Evolutionary conservation across 1,140 invertebrate genomes (phyloP).

Genomic region (Paramacrobiotus metropolitanus): DNA sequence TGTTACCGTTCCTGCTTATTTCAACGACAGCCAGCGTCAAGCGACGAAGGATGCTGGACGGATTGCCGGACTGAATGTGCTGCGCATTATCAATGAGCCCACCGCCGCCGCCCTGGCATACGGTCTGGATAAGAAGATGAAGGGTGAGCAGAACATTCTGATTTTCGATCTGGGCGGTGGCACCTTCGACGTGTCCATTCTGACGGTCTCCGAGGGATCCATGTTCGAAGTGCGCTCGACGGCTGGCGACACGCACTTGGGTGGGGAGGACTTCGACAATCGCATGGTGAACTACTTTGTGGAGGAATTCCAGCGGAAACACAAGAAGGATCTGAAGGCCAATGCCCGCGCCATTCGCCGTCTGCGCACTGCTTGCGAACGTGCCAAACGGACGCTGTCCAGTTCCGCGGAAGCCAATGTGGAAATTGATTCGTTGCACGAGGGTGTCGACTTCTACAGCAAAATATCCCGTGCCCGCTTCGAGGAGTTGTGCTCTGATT

Average conservation of each 20-base stretch:
- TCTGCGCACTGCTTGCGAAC: constrained; percentile 17
- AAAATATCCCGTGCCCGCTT: constrained; percentile 30
- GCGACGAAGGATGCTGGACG: constrained; percentile 25
- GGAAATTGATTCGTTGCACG: constrained; percentile 39
- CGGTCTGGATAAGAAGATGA: constrained; percentile 23
- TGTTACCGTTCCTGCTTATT: constrained; percentile 30
- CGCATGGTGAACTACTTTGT: constrained; percentile 18
- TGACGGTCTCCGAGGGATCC: constrained; percentile 54
- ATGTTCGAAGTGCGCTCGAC: constrained; percentile 43
- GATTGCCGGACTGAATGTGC: constrained; percentile 35
- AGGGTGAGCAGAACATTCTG: constrained; percentile 21
- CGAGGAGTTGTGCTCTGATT: constrained; percentile 17
- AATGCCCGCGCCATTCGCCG: constrained; percentile 14
- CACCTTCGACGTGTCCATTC: constrained; percentile 53
- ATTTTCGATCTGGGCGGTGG: constrained; percentile 25
- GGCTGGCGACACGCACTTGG: constrained; percentile 42
- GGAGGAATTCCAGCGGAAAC: constrained; percentile 16
- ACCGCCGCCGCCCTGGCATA: constrained; percentile 28
- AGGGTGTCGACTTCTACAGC: constrained; percentile 42
- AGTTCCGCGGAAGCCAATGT: constrained; percentile 22
- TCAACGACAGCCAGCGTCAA: constrained; percentile 20
- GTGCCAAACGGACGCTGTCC: constrained; percentile 18
- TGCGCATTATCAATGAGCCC: constrained; percentile 26
- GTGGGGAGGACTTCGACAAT: constrained; percentile 31
- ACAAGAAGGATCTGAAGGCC: constrained; percentile 13